Conservation (phyloP, 2,113 vertebrate species). For the Pimephales promelas region DNA sequence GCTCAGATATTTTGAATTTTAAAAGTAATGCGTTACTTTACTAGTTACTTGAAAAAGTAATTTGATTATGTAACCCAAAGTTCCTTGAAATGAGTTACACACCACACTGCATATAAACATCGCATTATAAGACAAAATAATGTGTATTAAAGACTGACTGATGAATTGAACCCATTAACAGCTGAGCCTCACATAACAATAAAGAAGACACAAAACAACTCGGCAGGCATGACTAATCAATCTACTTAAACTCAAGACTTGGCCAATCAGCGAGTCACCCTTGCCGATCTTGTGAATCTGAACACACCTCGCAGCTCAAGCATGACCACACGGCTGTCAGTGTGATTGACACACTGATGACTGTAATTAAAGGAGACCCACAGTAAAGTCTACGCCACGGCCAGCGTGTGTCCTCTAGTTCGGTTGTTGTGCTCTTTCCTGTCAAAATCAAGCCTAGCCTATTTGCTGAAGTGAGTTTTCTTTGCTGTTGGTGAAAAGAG, state of each 20-base stretch:
- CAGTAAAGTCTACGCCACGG: neutral
- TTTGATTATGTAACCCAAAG: no score
- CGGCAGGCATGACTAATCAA: conserved; percentile 64
- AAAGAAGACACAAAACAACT: conserved; percentile 56
- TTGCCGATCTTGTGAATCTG: conserved; percentile 12
- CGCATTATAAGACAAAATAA: neutral
- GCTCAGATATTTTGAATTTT: no score
- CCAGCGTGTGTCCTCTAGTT: neutral
- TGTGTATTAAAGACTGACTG: neutral
- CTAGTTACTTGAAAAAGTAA: no score
- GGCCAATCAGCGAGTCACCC: conserved; percentile 55
- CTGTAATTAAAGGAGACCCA: conserved; percentile 7
- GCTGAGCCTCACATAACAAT: conserved; percentile 51
- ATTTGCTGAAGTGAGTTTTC: neutral
- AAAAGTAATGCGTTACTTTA: no score
- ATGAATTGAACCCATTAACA: conserved; percentile 46
- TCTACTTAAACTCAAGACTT: conserved; percentile 47
- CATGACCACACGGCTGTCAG: conserved; percentile 36
- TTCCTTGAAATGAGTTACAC: no score
- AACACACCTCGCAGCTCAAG: conserved; percentile 15
- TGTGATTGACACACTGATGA: conserved; percentile 39
- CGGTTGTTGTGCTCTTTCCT: conserved; percentile 20
- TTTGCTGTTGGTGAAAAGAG: neutral
- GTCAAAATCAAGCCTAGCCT: neutral
- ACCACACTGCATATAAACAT: no score